Conservation (phyloP, 1,140 invertebrate species). For the Globodera ellingtonae region DNA sequence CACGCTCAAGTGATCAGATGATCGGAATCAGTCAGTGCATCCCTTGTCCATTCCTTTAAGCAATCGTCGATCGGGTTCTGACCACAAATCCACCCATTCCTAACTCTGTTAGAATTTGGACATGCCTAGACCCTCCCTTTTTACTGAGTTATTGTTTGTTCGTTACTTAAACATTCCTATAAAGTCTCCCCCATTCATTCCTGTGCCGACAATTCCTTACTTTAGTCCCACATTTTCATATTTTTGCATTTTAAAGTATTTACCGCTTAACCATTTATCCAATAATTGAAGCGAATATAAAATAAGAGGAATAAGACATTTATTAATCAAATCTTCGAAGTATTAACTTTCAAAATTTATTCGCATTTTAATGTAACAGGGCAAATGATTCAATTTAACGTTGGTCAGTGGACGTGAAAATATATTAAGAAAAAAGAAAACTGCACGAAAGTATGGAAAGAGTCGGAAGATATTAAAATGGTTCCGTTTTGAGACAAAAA, state of each 20-base stretch:
- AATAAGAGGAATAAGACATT: too few species aligned
- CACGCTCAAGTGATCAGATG: constrained; percentile 14
- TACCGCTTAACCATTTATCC: not conserved
- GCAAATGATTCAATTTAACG: not conserved
- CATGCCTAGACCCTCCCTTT: not conserved
- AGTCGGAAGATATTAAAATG: not conserved
- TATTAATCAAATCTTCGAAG: too few species aligned
- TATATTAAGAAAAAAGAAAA: not conserved
- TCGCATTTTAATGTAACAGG: too few species aligned
- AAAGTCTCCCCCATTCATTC: not conserved
- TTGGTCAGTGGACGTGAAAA: not conserved
- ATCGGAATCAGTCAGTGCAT: too few species aligned
- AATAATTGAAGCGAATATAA: too few species aligned
- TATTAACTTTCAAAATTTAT: too few species aligned
- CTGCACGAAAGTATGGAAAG: not conserved
- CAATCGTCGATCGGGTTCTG: too few species aligned
- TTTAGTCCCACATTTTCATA: not conserved
- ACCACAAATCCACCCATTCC: not conserved
- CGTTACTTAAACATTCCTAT: not conserved
- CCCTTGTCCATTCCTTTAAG: too few species aligned
- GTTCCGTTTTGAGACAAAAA: not conserved
- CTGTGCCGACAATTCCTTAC: not conserved
- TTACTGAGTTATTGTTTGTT: not conserved
- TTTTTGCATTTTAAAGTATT: not conserved
- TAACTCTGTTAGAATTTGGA: not conserved